Evolutionary conservation across 1,140 invertebrate genomes (phyloP), one percentile per base, ranked within the genome.

Genomic region (Proctacanthus coquilletti): DNA sequence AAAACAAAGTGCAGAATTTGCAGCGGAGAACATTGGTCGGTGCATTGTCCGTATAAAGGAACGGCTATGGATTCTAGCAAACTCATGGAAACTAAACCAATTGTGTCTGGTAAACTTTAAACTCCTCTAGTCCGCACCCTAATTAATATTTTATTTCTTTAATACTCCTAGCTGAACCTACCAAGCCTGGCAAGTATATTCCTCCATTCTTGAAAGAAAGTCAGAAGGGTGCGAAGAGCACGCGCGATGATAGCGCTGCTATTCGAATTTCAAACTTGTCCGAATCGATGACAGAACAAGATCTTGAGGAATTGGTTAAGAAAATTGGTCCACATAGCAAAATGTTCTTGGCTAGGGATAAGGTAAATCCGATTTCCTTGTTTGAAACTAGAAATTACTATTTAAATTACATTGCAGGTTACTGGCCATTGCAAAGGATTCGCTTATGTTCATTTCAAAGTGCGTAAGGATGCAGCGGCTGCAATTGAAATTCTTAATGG

Each of bases 221-320:
- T 18, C 77, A 74, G 4, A 65, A 79, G 39, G 73, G 82, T 36
- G 77, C 89, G 51, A 69, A 77, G 39, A 73, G 85, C 72, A 66
- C 70, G 47, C 70, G 78, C 8, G 80, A 84, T 53, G 87, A 94
- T 48, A 73, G 80, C 2, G 78, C 77, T 1, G 94, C 93, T 9
- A 94, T 97, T 46, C 74, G 93, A 45, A 94, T 99, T 32, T 96
- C 93, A 4, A 99, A 98, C 63, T 65, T 99, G 3, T 95, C 93
- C 2, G 92, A 97, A 57, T 93, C 88, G 45, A 94, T 93, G 35
- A 77, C 84, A 14, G 94, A 98, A 60, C 74, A 75, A 5, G 94
- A 98, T 71, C 65, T 99, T 37, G 89, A 97, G 53, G 92, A 98
- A 46, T 65, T 98, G 20, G 96, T 98, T 36, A 82, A 86, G 55